phyloP scores from a whole-genome alignment of 2,888 invertebrate genomes.

The Pristionchus entomophagus region DNA sequence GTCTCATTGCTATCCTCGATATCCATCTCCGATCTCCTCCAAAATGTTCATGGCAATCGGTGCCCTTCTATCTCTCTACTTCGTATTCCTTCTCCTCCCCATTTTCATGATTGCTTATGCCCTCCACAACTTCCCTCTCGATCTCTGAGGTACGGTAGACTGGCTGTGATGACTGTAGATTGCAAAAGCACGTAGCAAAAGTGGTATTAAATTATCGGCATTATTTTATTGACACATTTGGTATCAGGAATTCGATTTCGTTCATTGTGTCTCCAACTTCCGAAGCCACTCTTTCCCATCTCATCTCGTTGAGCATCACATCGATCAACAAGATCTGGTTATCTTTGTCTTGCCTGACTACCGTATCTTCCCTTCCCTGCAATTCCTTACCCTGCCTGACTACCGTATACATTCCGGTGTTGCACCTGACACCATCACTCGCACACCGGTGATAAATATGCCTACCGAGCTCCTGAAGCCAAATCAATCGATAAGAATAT shows the following conservation, averaged over 20 bases:
- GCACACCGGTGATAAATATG: slow-evolving; percentile 42
- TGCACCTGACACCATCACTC: neutral
- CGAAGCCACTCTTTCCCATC: slow-evolving; percentile 96
- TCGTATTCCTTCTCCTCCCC: slow-evolving; percentile 72
- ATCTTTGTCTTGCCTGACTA: slow-evolving; percentile 26
- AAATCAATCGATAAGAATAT: neutral
- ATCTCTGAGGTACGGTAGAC: slow-evolving; percentile 40
- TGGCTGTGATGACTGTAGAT: neutral
- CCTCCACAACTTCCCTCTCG: slow-evolving; percentile 61
- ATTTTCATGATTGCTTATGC: slow-evolving; percentile 67
- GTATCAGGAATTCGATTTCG: slow-evolving; percentile 97
- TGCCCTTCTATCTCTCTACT: slow-evolving; percentile 71
- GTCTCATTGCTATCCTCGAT: slow-evolving; percentile 23
- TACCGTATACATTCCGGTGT: slow-evolving; percentile 22
- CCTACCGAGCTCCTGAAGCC: neutral
- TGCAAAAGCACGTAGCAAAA: no score
- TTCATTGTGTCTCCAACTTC: slow-evolving; percentile 94
- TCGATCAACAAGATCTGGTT: slow-evolving; percentile 86
- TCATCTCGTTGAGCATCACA: slow-evolving; percentile 96
- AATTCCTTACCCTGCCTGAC: neutral
- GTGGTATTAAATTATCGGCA: neutral
- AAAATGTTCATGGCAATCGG: slow-evolving; percentile 71
- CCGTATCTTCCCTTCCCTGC: neutral
- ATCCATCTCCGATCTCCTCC: slow-evolving; percentile 14
- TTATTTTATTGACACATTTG: slow-evolving; percentile 75